phyloP scores from a whole-genome alignment of 1,140 invertebrate species.

The Caenorhabditis remanei region DNA sequence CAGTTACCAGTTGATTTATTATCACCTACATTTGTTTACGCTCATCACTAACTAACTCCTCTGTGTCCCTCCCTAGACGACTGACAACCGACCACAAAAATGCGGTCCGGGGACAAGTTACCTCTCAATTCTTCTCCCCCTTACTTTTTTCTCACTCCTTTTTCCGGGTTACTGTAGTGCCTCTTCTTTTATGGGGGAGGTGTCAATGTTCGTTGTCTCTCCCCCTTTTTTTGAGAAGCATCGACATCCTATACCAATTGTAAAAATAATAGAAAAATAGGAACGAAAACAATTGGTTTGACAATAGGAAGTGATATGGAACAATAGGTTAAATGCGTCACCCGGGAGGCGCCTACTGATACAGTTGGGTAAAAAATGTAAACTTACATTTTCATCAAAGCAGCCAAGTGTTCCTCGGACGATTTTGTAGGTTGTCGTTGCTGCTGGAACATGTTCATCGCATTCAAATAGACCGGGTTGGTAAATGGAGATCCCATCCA shows the following conservation, averaged over 20 bases:
- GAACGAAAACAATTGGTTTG: neutral
- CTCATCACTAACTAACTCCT: neutral
- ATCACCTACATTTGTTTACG: conserved; percentile 54
- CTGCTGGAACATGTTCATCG: conserved; percentile 27
- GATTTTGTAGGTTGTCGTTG: neutral
- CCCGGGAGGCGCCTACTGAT: conserved; percentile 45
- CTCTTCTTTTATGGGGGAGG: neutral
- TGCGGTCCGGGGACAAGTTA: conserved; percentile 11
- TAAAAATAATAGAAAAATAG: neutral
- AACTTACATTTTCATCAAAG: conserved; percentile 49
- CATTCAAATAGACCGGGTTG: conserved; percentile 10
- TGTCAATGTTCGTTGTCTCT: neutral
- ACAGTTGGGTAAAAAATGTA: conserved; percentile 31
- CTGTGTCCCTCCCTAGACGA: neutral
- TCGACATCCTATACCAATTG: neutral
- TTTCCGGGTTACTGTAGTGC: conserved; percentile 40
- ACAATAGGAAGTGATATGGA: neutral
- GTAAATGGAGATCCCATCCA: conserved; percentile 1
- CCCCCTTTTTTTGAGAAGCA: neutral
- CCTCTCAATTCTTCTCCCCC: neutral
- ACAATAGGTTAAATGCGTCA: conserved; percentile 40
- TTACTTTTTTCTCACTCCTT: neutral
- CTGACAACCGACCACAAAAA: neutral
- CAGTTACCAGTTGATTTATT: conserved; percentile 53
- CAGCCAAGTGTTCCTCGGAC: conserved; percentile 4